Base-by-base conservation (phyloP, 2,888 invertebrate genomes). In the Micropterix aruncella region DNA sequence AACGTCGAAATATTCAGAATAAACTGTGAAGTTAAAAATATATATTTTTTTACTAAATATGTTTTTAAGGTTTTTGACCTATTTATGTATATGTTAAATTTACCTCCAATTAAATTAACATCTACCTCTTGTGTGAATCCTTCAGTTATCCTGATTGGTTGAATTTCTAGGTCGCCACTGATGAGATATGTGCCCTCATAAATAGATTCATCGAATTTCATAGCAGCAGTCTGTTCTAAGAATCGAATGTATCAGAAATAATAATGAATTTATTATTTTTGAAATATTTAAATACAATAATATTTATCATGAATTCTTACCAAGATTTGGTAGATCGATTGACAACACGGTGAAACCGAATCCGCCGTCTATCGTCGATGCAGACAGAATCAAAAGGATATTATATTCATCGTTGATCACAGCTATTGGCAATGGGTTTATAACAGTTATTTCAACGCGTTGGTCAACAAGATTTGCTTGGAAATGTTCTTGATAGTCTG, bases 361-460 rank as follows among this genome's bases (percentile, higher is more conserved):
- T 40, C 46, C 46, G 5, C 48, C 50, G 15, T 45, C 43, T 16
- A 46, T 47, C 9, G 40, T 37, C 16, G 43, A 44, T 9, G 53
- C 54, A 27, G 45, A 42, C 9, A 54, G 18, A 36, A 44, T 49
- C 5, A 54, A 17, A 17, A 49, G 19, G 3, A 53, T 38, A 14
- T 48, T 43, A 5, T 45, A 16, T 17, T 43, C 19, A 7, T 46
- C 18, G 16, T 46, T 19, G 12, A 52, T 39, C 3, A 48, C 45
- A 7, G 47, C 48, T 4, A 48, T 45, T 7, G 46, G 38, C 16
- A 54, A 16, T 46, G 44, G 2, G 19, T 38, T 19, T 27, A 27
- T 7, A 12, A 27, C 12, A 27, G 5, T 27, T 12, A 27, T 12
- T 27, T 27, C 27, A 7, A 27, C 27, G 12, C 27, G 5, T 27